phyloP scores from a whole-genome alignment of 2,888 invertebrate species.

The Halictus quadricinctus region DNA sequence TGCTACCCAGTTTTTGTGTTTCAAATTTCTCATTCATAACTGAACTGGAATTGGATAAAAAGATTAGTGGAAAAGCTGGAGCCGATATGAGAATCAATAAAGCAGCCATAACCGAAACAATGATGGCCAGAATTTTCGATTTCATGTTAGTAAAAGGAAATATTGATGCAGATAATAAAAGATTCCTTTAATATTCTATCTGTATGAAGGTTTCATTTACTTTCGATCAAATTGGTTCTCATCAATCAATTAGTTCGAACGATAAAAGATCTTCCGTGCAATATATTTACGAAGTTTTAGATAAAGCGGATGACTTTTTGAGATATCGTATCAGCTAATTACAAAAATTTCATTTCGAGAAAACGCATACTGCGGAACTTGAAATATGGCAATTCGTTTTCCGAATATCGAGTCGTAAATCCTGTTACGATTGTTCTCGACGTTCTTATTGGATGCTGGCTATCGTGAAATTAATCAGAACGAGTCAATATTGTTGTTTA shows the following conservation, averaged over 20 bases:
- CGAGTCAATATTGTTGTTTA: too few species aligned
- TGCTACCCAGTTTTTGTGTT: background rate
- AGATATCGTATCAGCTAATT: background rate
- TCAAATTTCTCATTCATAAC: background rate
- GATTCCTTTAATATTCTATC: background rate
- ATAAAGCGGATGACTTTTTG: background rate
- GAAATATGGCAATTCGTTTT: slow-evolving; percentile 1
- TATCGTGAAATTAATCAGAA: background rate
- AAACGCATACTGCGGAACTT: background rate
- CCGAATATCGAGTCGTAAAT: background rate
- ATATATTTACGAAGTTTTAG: background rate
- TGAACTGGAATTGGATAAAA: background rate
- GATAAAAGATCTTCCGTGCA: background rate
- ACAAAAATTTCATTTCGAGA: background rate
- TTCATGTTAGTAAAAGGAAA: background rate
- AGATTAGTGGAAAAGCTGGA: background rate
- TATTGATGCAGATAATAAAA: background rate
- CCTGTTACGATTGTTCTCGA: background rate
- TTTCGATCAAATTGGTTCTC: background rate
- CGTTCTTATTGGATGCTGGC: background rate
- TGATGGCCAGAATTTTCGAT: background rate
- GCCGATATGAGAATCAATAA: background rate
- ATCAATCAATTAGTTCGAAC: background rate
- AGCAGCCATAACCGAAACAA: background rate
- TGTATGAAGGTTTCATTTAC: background rate